Base-by-base conservation (phyloP, 2,797 vertebrate species). In the Notolepis coatsorum region DNA sequence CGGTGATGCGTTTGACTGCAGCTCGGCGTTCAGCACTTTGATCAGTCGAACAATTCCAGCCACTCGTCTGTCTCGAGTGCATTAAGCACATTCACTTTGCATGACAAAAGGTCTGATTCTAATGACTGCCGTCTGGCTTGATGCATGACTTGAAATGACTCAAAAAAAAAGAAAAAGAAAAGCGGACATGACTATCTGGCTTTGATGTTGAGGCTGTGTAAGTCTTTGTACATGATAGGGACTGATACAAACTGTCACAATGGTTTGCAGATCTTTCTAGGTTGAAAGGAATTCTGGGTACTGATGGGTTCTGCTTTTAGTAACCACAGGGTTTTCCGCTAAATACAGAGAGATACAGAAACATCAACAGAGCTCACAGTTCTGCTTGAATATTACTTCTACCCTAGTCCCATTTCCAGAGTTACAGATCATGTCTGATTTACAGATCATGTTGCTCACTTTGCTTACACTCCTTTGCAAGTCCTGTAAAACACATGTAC, bases 91-190 rank as follows among this genome's bases (percentile, higher is more conserved):
- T 48, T 33, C 10, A 21, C 27, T 37, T 30, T 30, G 43, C 43
- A 62, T 43, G 38, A 45, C 45, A 48, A 38, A 35, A 25, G 6
- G 33, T 17, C 50, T 3, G n/a, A 41, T 54, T 54, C 43, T 50
- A 62, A 57, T 52, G n/a, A n/a, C n/a, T n/a, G n/a, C n/a, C n/a
- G n/a, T n/a, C n/a, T n/a, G n/a, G n/a, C n/a, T n/a, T n/a, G n/a
- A n/a, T n/a, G n/a, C n/a, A n/a, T n/a, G n/a, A n/a, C n/a, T n/a
- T n/a, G n/a, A n/a, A n/a, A n/a, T n/a, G n/a, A n/a, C n/a, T n/a
- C n/a, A n/a, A n/a, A n/a, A n/a, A n/a, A n/a, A n/a, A n/a, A n/a
- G n/a, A n/a, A n/a, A n/a, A n/a, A n/a, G n/a, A 50, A 28, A 70
- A 18, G 20, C 38, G 23, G 9, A 73, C 10, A 12, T 41, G 24